Base-by-base conservation (phyloP, 1,140 invertebrate species). In the Drosophila grimshawi region DNA sequence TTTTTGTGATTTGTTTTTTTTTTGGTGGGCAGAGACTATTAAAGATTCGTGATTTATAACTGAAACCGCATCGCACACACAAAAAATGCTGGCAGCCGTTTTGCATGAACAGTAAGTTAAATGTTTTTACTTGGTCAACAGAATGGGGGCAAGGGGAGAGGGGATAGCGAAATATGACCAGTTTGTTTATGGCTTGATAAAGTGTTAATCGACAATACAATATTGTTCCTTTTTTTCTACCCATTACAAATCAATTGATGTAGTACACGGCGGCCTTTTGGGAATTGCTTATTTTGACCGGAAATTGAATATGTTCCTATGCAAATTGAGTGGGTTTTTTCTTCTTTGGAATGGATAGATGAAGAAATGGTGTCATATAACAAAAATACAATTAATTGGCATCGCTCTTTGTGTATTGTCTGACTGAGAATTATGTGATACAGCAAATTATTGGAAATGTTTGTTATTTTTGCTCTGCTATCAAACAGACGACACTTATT, bases 21-120 rank as follows among this genome's bases (percentile, higher is more conserved):
- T 70, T 64, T 69, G 59, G 46, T 49, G 71, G 29, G 48, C 53
- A 64, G 37, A 73, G 56, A 80, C 78, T 79, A 80, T 80, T 80
- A 80, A 80, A 80, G 65, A 80, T 62, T 48, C 55, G 78, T 81
- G 78, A 81, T 81, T 81, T 81, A 81, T 81, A 81, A 73, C 72
- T 41, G 39, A 43, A 59, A 43, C 30, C 43, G 63, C 53, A 69
- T n/a, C n/a, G 19, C 19, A n/a, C n/a, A 32, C 4, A n/a, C 19
- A 49, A 37, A 49, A 29, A 49, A 60, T 7, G 7, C 8, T 41
- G 39, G 39, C 39, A 41, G 10, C 39, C 39, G 39, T 43, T 59
- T 48, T 51, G 60, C 19, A 4, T 56, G 37, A 56, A 56, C 53
- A 29, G 53, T 56, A 56, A 56, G 37, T 56, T 56, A 52, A 52